Percentiles rank a stretch among this genome's conserved stretches.
These are phyloP conservation scores for Pseudoips prasinana DNA, from an alignment of 2,888 invertebrate species.

Conservation along the genomic window DNA sequence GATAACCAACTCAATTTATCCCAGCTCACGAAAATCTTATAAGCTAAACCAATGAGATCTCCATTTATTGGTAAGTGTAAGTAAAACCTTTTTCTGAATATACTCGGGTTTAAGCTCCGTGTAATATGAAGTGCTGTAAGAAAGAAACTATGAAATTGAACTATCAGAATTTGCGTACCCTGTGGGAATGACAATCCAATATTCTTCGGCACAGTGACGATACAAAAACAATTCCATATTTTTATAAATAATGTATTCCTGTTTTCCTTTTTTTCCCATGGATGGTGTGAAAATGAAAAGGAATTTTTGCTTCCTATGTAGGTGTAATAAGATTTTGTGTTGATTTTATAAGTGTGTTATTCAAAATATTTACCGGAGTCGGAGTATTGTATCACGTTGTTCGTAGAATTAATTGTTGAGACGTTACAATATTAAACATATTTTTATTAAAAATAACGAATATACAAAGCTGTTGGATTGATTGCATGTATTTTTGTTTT, in stretches of 20 bases:
- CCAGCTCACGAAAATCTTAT: no score
- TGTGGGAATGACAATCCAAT: slow-evolving; percentile 19
- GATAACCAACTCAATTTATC: no score
- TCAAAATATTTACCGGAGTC: no score
- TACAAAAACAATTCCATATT: slow-evolving; percentile 15
- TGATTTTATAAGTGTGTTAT: no score
- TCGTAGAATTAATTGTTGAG: no score
- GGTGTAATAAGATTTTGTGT: neutral
- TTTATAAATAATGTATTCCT: slow-evolving; percentile 7
- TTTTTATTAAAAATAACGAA: no score
- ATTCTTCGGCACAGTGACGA: slow-evolving; percentile 12
- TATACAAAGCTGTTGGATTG: no score
- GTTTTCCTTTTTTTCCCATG: slow-evolving; percentile 5
- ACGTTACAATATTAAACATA: no score
- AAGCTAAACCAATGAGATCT: no score
- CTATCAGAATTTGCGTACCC: slow-evolving; percentile 13
- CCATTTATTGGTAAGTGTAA: no score
- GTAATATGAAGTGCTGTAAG: slow-evolving; percentile 8
- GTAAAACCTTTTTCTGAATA: slow-evolving; percentile 3
- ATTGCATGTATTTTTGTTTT: no score
- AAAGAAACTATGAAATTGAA: slow-evolving; percentile 27
- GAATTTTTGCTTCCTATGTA: neutral
- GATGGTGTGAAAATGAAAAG: neutral
- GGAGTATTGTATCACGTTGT: no score
- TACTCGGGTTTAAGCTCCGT: slow-evolving; percentile 5